A percentile compares a stretch with the other conserved stretches of the same genome.
phyloP scores from a whole-genome alignment of 2,113 vertebrate species.

The Pollachius pollachius region DNA sequence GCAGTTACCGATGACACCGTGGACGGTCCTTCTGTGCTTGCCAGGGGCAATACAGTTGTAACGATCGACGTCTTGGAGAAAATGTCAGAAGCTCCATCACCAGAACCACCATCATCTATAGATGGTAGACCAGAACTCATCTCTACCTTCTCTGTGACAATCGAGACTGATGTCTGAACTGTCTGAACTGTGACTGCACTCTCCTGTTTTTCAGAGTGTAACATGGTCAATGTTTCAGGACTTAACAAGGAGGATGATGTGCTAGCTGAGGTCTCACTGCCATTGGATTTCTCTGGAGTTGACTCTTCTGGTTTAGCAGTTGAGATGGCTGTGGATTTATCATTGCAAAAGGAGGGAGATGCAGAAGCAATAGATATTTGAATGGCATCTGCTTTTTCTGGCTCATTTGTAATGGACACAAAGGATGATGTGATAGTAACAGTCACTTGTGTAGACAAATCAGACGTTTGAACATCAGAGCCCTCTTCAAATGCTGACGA shows the following conservation, averaged over 20 bases:
- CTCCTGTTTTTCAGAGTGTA: background rate
- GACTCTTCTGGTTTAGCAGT: background rate
- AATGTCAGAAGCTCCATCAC: background rate
- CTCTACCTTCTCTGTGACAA: background rate
- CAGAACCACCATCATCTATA: background rate
- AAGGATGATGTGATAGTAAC: background rate
- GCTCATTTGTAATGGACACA: background rate
- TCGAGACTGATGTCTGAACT: background rate
- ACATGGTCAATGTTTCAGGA: slow-evolving; percentile 7
- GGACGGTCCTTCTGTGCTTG: too few relatives aligned
- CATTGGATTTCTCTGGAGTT: background rate
- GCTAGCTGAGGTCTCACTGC: background rate
- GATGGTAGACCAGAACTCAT: background rate
- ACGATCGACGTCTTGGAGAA: background rate
- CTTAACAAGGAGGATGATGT: background rate
- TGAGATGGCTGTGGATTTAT: background rate
- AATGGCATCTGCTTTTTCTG: background rate
- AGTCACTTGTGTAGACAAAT: background rate
- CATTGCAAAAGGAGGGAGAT: background rate
- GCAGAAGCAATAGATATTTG: background rate
- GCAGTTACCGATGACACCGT: too few relatives aligned
- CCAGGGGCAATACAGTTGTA: background rate
- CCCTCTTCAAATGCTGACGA: slow-evolving; percentile 6
- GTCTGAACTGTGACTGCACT: background rate
- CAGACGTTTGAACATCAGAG: background rate